A percentile compares a stretch with the other conserved stretches of the same genome.
Evolutionary conservation across 2,113 vertebrate genomes (phyloP).

Genomic region (Odontesthes bonariensis): DNA sequence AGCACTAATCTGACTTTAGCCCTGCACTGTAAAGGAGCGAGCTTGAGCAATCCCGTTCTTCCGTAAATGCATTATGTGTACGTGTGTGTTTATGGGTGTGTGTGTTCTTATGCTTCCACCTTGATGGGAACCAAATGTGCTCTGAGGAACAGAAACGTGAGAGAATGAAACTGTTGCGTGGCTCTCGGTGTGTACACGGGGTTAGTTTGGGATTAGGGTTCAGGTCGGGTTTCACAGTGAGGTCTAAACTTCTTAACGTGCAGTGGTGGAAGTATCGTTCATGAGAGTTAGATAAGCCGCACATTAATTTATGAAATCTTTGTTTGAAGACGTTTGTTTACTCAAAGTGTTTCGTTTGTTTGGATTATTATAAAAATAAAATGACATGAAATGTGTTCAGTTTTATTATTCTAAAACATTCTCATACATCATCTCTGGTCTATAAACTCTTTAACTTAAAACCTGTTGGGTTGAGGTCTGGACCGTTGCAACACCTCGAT

Average conservation of each 20-base stretch:
- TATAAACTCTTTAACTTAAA: too few species aligned
- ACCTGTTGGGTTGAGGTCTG: too few species aligned
- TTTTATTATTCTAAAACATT: too few species aligned
- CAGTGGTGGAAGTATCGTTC: conserved; percentile 2
- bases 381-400: too few species aligned
- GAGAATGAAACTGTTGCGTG: conserved; percentile 13
- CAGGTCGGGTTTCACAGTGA: conserved; percentile 31
- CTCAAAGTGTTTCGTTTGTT: too few species aligned
- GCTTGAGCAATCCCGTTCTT: conserved; percentile 62
- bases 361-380: too few species aligned
- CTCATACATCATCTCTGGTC: too few species aligned
- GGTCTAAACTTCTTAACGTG: neutral
- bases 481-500: too few species aligned
- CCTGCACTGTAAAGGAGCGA: conserved; percentile 50
- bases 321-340: too few species aligned
- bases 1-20: conserved; percentile 75
- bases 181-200: conserved; percentile 2
- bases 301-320: neutral
- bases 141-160: conserved; percentile 15
- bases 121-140: conserved; percentile 39
- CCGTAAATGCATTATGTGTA: conserved; percentile 36
- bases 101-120: conserved; percentile 9
- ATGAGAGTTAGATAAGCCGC: neutral
- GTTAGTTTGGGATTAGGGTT: conserved; percentile 33
- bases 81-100: conserved; percentile 30